Evolutionary conservation across 2,113 vertebrate species (phyloP).

Genomic region (Bubo bubo): DNA sequence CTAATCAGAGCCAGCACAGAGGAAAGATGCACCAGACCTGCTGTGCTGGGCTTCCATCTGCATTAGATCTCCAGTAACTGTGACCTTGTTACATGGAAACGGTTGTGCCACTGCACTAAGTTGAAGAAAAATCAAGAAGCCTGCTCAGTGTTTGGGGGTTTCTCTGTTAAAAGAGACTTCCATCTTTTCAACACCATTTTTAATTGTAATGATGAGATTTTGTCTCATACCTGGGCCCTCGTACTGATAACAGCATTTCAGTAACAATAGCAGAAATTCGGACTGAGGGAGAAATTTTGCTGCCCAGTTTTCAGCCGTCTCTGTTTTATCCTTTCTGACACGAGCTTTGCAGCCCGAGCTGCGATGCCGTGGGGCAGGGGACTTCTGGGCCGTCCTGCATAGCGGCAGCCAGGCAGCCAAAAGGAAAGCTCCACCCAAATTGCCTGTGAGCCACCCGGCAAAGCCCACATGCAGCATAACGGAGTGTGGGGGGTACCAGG

Average conservation of each 20-base stretch:
- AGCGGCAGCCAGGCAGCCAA: neutral
- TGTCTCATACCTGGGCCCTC: neutral
- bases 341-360: neutral
- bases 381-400: fast-evolving
- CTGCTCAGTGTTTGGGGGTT: neutral
- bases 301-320: neutral
- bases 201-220: neutral
- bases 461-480: neutral
- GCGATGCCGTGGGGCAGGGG: fast-evolving
- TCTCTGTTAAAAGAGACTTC: neutral
- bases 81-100: neutral
- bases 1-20: neutral
- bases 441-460: too few relatives aligned
- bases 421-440: neutral
- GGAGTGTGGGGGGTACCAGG: neutral
- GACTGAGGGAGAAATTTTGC: neutral
- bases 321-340: neutral
- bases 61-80: neutral
- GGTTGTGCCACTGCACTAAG: neutral
- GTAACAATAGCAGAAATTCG: neutral
- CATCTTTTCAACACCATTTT: neutral
- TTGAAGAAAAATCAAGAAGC: neutral
- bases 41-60: neutral
- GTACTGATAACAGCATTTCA: neutral
- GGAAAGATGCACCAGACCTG: neutral